Conservation (phyloP, 2,113 vertebrate genomes). For the Empidonax traillii region DNA sequence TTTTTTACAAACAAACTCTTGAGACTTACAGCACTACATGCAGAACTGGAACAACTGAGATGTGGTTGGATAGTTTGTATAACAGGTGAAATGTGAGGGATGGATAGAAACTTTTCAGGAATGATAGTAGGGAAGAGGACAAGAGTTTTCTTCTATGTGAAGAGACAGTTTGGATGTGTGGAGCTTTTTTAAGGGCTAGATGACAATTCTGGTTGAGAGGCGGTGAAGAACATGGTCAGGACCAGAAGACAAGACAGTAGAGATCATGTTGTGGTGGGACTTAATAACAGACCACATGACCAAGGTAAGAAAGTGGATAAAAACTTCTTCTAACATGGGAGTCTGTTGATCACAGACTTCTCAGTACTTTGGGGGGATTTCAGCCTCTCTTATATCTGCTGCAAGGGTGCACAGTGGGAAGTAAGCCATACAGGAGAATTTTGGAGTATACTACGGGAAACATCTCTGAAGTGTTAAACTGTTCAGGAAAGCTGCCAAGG, state of each 20-base stretch:
- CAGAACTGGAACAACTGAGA: neutral
- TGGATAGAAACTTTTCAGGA: neutral
- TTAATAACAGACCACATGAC: neutral
- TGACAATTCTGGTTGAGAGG: neutral
- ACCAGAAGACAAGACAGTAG: neutral
- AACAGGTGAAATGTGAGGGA: neutral
- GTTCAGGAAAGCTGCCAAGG: neutral
- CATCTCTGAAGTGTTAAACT: neutral
- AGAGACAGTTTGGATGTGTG: neutral
- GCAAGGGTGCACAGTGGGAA: neutral
- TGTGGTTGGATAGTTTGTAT: neutral
- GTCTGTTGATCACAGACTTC: neutral
- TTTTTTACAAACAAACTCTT: neutral
- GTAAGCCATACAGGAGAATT: neutral
- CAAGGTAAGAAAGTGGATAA: neutral
- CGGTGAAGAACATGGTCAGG: neutral
- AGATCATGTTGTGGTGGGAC: neutral
- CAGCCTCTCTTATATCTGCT: neutral
- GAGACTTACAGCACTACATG: neutral
- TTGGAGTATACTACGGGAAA: neutral
- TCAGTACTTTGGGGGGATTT: neutral
- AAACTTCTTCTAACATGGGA: neutral
- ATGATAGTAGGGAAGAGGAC: neutral
- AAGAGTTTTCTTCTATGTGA: neutral
- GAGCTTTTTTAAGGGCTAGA: neutral